Evolutionary conservation across 2,113 vertebrate genomes (phyloP), one percentile per base, ranked within the genome.

Genomic region (Macaca mulatta): DNA sequence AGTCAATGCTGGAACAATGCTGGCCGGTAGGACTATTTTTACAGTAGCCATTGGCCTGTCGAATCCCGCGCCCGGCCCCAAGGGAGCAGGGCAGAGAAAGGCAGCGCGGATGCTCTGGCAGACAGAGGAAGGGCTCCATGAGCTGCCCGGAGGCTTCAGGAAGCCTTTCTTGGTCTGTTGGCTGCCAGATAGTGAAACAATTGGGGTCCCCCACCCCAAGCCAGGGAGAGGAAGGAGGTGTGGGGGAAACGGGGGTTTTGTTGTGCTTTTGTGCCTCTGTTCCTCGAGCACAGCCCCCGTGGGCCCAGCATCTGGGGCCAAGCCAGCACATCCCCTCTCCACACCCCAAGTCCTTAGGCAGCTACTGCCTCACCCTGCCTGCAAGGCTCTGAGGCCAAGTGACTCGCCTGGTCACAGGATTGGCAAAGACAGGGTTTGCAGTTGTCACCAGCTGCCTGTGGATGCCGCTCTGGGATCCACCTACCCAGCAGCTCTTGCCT

Each of bases 71-170:
- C 17, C 52, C 67, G 25, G 45, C 92, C 97, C 96, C 97, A 0
- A 61, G 98, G 98, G 97, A 98, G 82, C 86, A 40, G 32, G 86
- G n/a, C 86, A 83, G 94, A 96, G 97, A 97, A 97, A 96, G 94
- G 96, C 96, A 35, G 1, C 69, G 90, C 89, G 95, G 97, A 96
- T 95, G 97, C 92, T 86, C 95, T 70, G 5, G 96, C 92, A 96
- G 97, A 92, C 97, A 89, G 96, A 94, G 98, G 97, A 97, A 96
- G 96, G 89, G 59, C 98, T 91, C 93, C 4, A 82, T 5, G 81
- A 87, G 94, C 95, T 82, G 79, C 86, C 95, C 55, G 4, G 52
- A 14, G 91, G 67, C 98, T 97, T 93, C 98, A 98, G 97, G 97
- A 97, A 97, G 78, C 97, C 97, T 96, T 84, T 92, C 82, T 97